phyloP scores from a whole-genome alignment of 1,140 invertebrate species.

The Trichogramma pretiosum region DNA sequence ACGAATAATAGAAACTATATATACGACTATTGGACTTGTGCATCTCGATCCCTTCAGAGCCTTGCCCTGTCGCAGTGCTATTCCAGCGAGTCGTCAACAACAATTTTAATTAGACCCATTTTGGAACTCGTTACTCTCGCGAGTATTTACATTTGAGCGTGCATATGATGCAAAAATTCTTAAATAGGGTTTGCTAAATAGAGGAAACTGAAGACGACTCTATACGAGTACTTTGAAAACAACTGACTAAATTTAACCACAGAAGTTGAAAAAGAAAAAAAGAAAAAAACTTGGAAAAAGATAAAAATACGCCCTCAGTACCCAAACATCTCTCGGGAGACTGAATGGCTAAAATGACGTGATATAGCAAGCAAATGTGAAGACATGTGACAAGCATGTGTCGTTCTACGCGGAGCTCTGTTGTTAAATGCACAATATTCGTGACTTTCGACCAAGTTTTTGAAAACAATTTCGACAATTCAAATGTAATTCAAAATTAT shows the following conservation, averaged over 20 bases:
- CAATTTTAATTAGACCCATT: conserved; percentile 40
- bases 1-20: not conserved
- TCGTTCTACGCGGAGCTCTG: conserved; percentile 21
- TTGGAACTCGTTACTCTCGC: conserved; percentile 33
- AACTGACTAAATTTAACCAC: conserved; percentile 12
- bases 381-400: conserved; percentile 44
- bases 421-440: not conserved
- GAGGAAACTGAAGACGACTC: not conserved
- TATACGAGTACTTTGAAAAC: conserved; percentile 8
- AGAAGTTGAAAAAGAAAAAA: not conserved
- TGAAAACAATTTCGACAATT: no score
- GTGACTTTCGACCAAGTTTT: not conserved
- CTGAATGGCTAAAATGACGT: conserved; percentile 5
- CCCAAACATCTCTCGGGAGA: no score
- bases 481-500: no score
- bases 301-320: conserved; percentile 12
- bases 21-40: not conserved
- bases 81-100: conserved; percentile 29
- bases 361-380: conserved; percentile 19
- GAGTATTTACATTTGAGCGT: conserved; percentile 16
- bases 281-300: conserved; percentile 5
- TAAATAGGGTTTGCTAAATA: not conserved
- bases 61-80: not conserved
- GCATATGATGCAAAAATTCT: no score
- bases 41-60: not conserved